phyloP scores from a whole-genome alignment of 2,888 invertebrate species.

The Nesidiocoris tenuis region DNA sequence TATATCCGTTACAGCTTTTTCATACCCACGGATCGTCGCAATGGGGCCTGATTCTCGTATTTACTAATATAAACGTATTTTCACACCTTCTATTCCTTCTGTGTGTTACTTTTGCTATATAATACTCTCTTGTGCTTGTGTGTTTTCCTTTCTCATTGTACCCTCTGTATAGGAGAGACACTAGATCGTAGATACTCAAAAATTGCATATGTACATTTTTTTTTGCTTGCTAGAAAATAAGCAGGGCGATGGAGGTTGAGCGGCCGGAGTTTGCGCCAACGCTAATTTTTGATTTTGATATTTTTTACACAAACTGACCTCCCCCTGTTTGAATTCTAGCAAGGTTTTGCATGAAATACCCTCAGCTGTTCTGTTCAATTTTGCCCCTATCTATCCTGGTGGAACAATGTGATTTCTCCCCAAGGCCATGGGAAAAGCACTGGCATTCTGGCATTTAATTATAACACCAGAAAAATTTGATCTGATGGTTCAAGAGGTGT shows the following conservation, averaged over 20 bases:
- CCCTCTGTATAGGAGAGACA: conserved; percentile 46
- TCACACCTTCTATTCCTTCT: conserved; percentile 47
- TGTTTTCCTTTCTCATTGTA: conserved; percentile 49
- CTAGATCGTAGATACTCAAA: conserved; percentile 46
- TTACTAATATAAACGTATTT: conserved; percentile 49
- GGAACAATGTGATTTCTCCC: neutral
- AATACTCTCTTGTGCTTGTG: conserved; percentile 49
- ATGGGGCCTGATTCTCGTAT: conserved; percentile 50
- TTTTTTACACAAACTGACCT: too few species aligned
- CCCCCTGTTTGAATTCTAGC: conserved; percentile 19
- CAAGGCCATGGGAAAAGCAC: too few species aligned
- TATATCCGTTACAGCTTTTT: conserved; percentile 50
- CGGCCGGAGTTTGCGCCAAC: neutral
- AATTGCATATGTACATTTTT: conserved; percentile 46
- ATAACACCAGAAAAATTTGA: too few species aligned
- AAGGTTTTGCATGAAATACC: conserved; percentile 37
- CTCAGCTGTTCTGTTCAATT: conserved; percentile 41
- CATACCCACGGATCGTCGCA: conserved; percentile 49
- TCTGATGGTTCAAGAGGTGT: too few species aligned
- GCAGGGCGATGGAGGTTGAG: neutral
- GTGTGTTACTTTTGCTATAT: conserved; percentile 47
- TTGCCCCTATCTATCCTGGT: neutral
- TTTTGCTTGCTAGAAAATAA: conserved; percentile 42
- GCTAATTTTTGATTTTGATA: too few species aligned
- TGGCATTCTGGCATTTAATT: too few species aligned